Evolutionary conservation across 2,888 invertebrate genomes (phyloP).

Genomic region (Carpatolechia fugitivella): DNA sequence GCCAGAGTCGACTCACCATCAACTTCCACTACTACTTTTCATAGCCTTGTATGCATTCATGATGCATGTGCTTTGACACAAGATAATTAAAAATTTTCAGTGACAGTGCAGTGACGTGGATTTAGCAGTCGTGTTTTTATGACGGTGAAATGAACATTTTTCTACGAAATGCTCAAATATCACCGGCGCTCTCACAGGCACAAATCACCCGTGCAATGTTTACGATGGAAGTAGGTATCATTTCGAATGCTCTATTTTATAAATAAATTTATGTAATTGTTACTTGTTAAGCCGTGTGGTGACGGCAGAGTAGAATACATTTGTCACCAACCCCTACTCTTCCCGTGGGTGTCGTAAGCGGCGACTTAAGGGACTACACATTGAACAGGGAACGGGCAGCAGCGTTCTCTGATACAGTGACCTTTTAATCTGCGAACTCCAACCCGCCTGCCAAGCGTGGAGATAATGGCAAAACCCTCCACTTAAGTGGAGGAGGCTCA

Average conservation of each 20-base stretch:
- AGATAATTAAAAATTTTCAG: slow-evolving; percentile 8
- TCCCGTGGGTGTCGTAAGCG: too few species aligned
- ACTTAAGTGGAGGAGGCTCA: too few species aligned
- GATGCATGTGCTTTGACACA: slow-evolving; percentile 34
- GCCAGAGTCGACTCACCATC: slow-evolving; percentile 34
- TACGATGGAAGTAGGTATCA: slow-evolving; percentile 65
- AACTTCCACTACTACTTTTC: slow-evolving; percentile 24
- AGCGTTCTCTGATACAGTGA: too few species aligned
- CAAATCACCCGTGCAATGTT: slow-evolving; percentile 73
- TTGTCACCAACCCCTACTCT: too few species aligned
- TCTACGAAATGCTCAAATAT: slow-evolving; percentile 76
- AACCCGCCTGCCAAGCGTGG: too few species aligned
- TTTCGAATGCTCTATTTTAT: not conserved
- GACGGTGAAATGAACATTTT: slow-evolving; percentile 75
- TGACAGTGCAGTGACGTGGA: slow-evolving; percentile 36
- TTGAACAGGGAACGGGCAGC: too few species aligned
- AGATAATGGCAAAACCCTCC: too few species aligned
- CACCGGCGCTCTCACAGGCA: slow-evolving; percentile 75
- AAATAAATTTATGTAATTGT: not conserved
- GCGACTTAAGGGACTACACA: too few species aligned
- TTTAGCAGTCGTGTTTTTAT: slow-evolving; percentile 30
- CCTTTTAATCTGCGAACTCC: too few species aligned
- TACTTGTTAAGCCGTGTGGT: too few species aligned
- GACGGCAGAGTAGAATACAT: too few species aligned
- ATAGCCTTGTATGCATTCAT: slow-evolving; percentile 31